Percentiles rank a stretch among this genome's conserved stretches.
Conservation (phyloP, 2,888 invertebrate genomes). For the Diachrysia chrysitis region DNA sequence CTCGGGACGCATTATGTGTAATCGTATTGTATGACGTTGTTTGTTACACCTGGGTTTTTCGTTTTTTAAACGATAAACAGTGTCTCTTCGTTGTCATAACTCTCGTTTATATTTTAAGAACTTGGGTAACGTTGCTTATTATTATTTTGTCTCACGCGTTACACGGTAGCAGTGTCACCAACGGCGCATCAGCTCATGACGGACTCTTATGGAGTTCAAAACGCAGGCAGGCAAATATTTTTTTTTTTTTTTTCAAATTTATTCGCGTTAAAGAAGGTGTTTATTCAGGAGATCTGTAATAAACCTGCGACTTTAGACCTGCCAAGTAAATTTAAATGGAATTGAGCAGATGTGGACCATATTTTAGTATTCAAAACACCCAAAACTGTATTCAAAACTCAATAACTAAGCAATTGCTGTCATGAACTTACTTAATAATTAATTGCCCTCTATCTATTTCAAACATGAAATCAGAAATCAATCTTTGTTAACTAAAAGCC, state of each 20-base stretch:
- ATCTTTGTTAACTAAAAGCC: not conserved
- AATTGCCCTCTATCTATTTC: not conserved
- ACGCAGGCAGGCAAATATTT: too few relatives aligned
- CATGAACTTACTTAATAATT: not conserved
- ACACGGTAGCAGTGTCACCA: too few relatives aligned
- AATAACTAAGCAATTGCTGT: not conserved
- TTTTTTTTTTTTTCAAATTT: too few relatives aligned
- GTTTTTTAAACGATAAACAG: not conserved
- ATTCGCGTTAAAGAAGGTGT: too few relatives aligned
- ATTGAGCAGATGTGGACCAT: not conserved
- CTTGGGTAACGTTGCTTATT: too few relatives aligned
- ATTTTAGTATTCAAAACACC: not conserved
- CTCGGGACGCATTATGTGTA: slow-evolving; percentile 32
- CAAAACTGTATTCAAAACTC: not conserved
- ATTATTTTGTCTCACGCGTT: too few relatives aligned
- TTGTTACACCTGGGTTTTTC: slow-evolving; percentile 14
- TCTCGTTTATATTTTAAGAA: not conserved
- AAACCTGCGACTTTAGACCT: too few relatives aligned
- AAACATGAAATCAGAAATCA: not conserved
- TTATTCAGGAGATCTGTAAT: too few relatives aligned
- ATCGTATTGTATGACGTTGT: slow-evolving; percentile 8
- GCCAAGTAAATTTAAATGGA: too few relatives aligned
- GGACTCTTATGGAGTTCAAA: too few relatives aligned
- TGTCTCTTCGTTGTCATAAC: not conserved
- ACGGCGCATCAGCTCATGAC: too few relatives aligned